Evolutionary conservation across 2,113 vertebrate species (phyloP).

Genomic region (Otis tarda): DNA sequence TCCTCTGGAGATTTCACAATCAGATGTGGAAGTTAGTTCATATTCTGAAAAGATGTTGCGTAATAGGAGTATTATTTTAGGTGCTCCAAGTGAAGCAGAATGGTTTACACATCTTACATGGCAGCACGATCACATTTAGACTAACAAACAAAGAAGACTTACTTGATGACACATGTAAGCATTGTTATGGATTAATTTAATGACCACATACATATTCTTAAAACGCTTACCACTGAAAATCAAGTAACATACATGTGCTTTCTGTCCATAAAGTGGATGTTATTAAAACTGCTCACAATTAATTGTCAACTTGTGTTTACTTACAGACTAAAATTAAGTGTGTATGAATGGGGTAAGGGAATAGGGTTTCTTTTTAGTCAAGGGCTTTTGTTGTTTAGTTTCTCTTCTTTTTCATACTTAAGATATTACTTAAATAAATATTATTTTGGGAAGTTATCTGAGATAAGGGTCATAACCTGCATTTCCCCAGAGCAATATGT

Average conservation of each 20-base stretch:
- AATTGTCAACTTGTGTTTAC: background rate
- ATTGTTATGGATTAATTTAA: slow-evolving; percentile 6
- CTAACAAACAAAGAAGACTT: background rate
- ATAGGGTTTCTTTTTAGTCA: background rate
- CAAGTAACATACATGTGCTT: background rate
- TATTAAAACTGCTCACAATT: background rate
- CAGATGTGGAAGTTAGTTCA: background rate
- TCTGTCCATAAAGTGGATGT: background rate
- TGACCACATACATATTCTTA: background rate
- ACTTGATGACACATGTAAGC: slow-evolving; percentile 1
- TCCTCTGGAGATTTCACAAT: background rate
- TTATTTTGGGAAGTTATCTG: background rate
- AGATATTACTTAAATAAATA: background rate
- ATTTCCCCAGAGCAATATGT: background rate
- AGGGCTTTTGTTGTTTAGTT: background rate
- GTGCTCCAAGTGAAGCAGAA: slow-evolving; percentile 2
- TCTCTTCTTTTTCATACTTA: background rate
- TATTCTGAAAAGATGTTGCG: background rate
- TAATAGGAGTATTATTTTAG: background rate
- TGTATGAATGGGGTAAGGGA: background rate
- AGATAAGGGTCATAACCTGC: background rate
- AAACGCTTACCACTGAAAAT: background rate
- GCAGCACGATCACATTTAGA: background rate
- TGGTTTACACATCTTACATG: background rate
- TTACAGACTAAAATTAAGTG: background rate